Evolutionary conservation across 2,888 invertebrate species (phyloP).

Genomic region (Ceraclea dissimilis): DNA sequence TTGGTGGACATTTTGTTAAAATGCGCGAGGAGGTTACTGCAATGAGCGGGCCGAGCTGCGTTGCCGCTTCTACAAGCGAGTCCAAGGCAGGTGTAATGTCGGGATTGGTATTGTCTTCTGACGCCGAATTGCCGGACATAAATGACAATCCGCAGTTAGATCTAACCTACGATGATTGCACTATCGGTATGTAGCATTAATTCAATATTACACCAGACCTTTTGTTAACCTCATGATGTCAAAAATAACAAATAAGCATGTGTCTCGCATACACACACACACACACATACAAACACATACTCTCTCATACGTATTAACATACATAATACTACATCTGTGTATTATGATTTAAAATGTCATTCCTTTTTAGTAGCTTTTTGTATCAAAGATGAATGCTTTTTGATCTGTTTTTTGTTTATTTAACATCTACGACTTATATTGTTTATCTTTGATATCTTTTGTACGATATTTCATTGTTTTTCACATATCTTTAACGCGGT

Average conservation of each 20-base stretch:
- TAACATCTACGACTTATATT: too few species aligned
- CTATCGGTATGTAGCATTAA: slow-evolving; percentile 37
- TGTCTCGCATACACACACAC: neutral
- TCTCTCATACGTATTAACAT: neutral
- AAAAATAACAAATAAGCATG: slow-evolving; percentile 3
- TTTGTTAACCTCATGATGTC: neutral
- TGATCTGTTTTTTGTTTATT: too few species aligned
- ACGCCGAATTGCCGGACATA: slow-evolving; percentile 44
- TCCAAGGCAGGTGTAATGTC: slow-evolving; percentile 36
- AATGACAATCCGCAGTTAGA: slow-evolving; percentile 50
- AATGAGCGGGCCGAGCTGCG: slow-evolving; percentile 58
- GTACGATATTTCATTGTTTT: too few species aligned
- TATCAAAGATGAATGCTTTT: too few species aligned
- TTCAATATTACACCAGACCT: slow-evolving; percentile 1
- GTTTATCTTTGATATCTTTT: too few species aligned
- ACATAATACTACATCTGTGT: neutral
- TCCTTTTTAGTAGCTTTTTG: too few species aligned
- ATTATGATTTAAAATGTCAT: neutral
- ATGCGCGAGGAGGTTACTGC: slow-evolving; percentile 65
- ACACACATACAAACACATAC: neutral
- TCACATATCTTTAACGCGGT: too few species aligned
- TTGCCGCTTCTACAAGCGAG: slow-evolving; percentile 56
- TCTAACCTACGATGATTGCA: slow-evolving; percentile 53
- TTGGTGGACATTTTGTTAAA: slow-evolving; percentile 32
- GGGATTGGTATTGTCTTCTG: slow-evolving; percentile 36